Base-by-base conservation (phyloP, 2,888 invertebrate species). In the Ectemnius cavifrons region DNA sequence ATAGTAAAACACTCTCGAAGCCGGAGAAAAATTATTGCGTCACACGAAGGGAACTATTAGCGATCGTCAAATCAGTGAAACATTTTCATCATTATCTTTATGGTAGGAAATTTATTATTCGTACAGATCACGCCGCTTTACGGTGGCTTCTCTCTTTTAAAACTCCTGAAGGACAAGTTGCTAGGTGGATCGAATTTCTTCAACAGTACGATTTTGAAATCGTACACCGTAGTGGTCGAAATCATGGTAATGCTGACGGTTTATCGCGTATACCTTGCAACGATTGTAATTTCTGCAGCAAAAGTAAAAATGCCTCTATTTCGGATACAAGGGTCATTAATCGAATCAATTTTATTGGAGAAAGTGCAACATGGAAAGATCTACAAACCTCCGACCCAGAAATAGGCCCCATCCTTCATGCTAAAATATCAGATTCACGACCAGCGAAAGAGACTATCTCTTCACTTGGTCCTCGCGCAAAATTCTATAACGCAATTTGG, bases 1-100 rank as follows among this genome's bases (percentile, higher is more conserved):
- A 63, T 49, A 85, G 81, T 63, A 66, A 65, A 11, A 4, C 52
- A 2, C 18, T 63, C 52, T 23, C 14, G 11, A 63, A 52, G 23
- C 2, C 28, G 4, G 27, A 14, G 14, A 52, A 52, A 27, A 63
- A 63, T 18, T 63, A 63, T 46, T 63, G 63, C 18, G 6, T 63
- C 11, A 63, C 63, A 6, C 28, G 28, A 0, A 37, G 5, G 8
- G 28, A 37, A 37, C 3, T 37, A 37, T 37, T 37, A 8, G 28
- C 28, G 8, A 8, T 37, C 8, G 2, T 37, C 28, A 37, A 37
- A 37, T 37, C 28, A 8, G 28, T 37, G 28, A 37, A 37, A 8
- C 28, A 63, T 11, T 52, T 63, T 18, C 20, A 52, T 8, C 52
- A 63, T 18, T 63, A 63, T 1, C 16, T 27, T 13, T 52, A 49